Conservation (phyloP, 2,797 vertebrate genomes). For the Lates japonicus region DNA sequence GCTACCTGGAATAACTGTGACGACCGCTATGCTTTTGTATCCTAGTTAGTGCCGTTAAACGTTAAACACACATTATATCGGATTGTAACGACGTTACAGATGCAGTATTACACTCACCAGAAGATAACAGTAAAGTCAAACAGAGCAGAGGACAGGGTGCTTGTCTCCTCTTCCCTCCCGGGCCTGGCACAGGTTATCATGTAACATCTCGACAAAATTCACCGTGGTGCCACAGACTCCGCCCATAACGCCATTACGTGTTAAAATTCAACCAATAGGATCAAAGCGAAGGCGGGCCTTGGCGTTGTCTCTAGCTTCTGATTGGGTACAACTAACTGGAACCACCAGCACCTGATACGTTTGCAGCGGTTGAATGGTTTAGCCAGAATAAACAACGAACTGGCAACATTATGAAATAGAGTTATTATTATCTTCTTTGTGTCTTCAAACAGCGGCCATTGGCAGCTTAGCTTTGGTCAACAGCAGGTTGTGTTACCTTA, state of each 20-base stretch:
- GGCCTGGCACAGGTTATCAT: constrained; percentile 24
- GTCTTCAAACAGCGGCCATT: not conserved
- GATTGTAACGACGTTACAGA: not conserved
- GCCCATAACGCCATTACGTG: constrained; percentile 59
- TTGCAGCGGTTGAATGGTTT: not conserved
- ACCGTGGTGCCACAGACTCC: not conserved
- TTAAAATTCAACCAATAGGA: constrained; percentile 45
- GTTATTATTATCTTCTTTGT: not conserved
- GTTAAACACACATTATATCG: not conserved
- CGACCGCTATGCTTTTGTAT: too few relatives aligned
- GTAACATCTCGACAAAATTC: not conserved
- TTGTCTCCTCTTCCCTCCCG: not conserved
- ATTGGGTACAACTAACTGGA: constrained; percentile 75
- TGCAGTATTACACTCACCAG: constrained; percentile 48
- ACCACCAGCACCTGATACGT: constrained; percentile 65
- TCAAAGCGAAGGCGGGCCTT: constrained; percentile 1
- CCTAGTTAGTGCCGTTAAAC: too few relatives aligned
- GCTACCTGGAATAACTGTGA: not conserved
- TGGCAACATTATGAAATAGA: constrained; percentile 18
- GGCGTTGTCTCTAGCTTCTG: not conserved
- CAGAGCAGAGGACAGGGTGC: rapidly evolving
- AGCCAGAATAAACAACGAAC: not conserved
- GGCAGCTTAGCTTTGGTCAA: not conserved
- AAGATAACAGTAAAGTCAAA: not conserved
- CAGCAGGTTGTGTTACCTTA: not conserved